phyloP scores from a whole-genome alignment of 2,888 invertebrate species.

The Drosophila anomalata region DNA sequence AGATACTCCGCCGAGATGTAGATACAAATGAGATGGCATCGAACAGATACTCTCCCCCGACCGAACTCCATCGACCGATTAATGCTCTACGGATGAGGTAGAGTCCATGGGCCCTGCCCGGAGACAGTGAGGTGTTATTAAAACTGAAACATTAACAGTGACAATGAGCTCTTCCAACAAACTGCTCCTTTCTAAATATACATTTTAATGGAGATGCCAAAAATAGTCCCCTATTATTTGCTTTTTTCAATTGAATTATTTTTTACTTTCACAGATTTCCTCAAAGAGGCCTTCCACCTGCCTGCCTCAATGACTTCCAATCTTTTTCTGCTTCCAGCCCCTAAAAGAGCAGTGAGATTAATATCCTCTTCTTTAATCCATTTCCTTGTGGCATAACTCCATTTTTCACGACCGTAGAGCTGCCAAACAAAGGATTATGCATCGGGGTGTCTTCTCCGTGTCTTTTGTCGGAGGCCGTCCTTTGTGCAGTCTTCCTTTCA shows the following conservation, averaged over 20 bases:
- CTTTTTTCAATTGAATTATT: background rate
- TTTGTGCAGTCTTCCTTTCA: constrained; percentile 25
- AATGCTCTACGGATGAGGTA: constrained; percentile 22
- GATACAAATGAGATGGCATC: constrained; percentile 62
- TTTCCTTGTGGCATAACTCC: constrained; percentile 41
- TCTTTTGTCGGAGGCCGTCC: constrained; percentile 29
- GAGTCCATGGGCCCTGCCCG: background rate
- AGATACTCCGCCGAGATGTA: constrained; percentile 55
- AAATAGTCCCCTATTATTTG: background rate
- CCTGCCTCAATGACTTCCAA: constrained; percentile 8
- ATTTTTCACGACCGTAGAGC: constrained; percentile 40
- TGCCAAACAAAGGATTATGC: constrained; percentile 16
- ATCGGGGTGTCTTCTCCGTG: constrained; percentile 26
- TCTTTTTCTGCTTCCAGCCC: constrained; percentile 1
- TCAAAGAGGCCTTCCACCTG: background rate
- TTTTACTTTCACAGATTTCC: background rate
- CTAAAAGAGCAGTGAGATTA: constrained; percentile 37
- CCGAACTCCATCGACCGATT: constrained; percentile 27
- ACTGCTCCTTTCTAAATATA: background rate
- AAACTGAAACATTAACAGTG: background rate
- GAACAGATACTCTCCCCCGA: constrained; percentile 19
- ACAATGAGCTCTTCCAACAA: background rate
- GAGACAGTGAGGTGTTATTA: background rate
- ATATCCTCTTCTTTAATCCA: constrained; percentile 27
- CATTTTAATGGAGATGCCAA: background rate